Conservation (phyloP, 2,797 vertebrate genomes). For the Bradypodion ventrale region DNA sequence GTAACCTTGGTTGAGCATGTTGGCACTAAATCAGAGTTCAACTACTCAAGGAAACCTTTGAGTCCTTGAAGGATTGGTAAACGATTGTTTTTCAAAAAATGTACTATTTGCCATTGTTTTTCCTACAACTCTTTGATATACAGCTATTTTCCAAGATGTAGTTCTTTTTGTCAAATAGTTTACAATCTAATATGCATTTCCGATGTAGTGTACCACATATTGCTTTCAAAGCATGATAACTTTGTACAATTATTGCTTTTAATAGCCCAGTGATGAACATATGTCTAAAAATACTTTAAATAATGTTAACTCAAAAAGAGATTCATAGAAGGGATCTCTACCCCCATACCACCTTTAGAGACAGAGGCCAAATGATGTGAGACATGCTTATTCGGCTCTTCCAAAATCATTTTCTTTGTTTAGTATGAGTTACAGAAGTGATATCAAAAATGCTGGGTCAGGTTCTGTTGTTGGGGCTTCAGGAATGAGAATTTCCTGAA, state of each 20-base stretch:
- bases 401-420: background rate
- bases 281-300: background rate
- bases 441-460: background rate
- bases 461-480: background rate
- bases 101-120: conserved; percentile 46
- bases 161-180: conserved; percentile 51
- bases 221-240: conserved; percentile 22
- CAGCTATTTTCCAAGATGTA: conserved; percentile 48
- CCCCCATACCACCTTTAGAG: conserved; percentile 1
- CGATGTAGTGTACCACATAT: conserved; percentile 36
- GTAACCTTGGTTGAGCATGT: conserved; percentile 22
- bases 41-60: conserved; percentile 39
- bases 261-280: conserved; percentile 31
- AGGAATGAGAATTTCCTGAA: background rate
- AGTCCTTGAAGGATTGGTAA: conserved; percentile 30
- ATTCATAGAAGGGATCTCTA: background rate
- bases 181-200: conserved; percentile 51
- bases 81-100: conserved; percentile 35
- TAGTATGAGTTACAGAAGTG: background rate
- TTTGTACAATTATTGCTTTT: conserved; percentile 32
- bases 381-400: background rate
- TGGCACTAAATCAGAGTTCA: conserved; percentile 44
- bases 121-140: conserved; percentile 40
- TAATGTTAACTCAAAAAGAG: conserved; percentile 25
- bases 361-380: background rate